Conservation (phyloP, 2,888 invertebrate species). For the Onchidella celtica region DNA sequence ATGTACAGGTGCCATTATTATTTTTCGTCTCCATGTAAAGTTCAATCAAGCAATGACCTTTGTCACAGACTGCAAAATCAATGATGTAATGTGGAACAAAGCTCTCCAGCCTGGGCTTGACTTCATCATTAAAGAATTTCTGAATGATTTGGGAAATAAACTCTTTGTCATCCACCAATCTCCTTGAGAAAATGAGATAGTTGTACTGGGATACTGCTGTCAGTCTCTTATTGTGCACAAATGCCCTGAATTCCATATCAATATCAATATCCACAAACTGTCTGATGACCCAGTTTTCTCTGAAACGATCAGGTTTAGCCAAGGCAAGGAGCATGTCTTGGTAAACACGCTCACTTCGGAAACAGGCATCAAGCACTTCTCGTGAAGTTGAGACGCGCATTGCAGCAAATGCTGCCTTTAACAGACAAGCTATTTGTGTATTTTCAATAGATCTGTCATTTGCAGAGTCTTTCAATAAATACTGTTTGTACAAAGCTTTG, state of each 20-base stretch:
- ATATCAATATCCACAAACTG: conserved; percentile 70
- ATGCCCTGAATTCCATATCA: conserved; percentile 74
- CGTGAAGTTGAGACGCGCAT: conserved; percentile 60
- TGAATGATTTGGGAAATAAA: conserved; percentile 54
- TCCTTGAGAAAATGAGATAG: conserved; percentile 66
- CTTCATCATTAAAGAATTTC: conserved; percentile 56
- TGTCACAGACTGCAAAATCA: conserved; percentile 70
- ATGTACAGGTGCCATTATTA: too few relatives aligned
- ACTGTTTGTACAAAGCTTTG: conserved; percentile 58
- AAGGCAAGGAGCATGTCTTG: conserved; percentile 71
- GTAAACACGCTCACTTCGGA: conserved; percentile 70
- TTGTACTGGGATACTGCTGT: conserved; percentile 71
- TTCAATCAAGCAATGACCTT: conserved; percentile 61
- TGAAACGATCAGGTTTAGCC: conserved; percentile 61
- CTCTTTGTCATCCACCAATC: conserved; percentile 58
- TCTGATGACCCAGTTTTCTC: conserved; percentile 70
- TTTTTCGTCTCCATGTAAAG: too few relatives aligned
- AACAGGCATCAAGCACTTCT: conserved; percentile 68
- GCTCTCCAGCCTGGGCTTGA: conserved; percentile 59
- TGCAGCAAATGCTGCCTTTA: conserved; percentile 66
- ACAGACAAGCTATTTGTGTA: conserved; percentile 64
- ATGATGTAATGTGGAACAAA: conserved; percentile 65
- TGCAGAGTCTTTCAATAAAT: conserved; percentile 52
- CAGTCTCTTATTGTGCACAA: conserved; percentile 63
- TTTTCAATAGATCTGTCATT: conserved; percentile 59